Conservation (phyloP, 2,888 invertebrate genomes). For the Rhabditoides inermis region DNA sequence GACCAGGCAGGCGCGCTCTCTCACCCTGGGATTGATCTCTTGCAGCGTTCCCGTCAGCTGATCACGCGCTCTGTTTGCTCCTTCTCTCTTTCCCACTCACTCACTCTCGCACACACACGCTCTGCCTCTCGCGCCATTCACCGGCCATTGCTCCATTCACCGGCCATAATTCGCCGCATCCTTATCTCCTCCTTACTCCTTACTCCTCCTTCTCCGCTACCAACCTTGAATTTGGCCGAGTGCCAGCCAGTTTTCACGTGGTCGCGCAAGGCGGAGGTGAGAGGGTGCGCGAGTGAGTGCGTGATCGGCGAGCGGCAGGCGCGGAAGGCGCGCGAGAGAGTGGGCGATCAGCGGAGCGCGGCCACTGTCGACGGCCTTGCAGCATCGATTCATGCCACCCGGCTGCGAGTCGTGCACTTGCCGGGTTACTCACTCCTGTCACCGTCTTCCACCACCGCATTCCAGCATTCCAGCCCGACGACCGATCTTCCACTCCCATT, state of each 20-base stretch:
- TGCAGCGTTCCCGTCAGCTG: too few species aligned
- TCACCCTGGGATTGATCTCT: too few species aligned
- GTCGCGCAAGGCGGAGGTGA: constrained; percentile 4
- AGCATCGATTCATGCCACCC: too few species aligned
- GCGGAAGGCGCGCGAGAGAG: neutral
- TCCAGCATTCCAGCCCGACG: too few species aligned
- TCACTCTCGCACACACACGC: neutral
- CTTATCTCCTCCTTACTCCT: neutral
- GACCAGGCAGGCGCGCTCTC: too few species aligned
- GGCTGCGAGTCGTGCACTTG: too few species aligned
- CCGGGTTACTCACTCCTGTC: too few species aligned
- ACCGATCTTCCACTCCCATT: neutral
- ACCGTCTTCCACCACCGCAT: too few species aligned
- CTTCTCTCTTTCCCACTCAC: neutral
- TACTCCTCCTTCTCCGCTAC: neutral
- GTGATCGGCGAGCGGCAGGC: neutral
- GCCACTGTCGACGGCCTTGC: neutral
- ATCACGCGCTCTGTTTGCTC: neutral
- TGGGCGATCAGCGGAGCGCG: neutral
- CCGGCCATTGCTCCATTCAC: neutral
- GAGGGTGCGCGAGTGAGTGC: neutral
- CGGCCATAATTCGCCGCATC: neutral
- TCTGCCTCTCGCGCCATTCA: neutral
- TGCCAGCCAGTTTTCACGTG: too few species aligned
- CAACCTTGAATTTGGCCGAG: neutral